These are phyloP conservation scores for Oryzias melastigma DNA, from an alignment of 2,113 vertebrate species.

Conservation along the genomic window DNA sequence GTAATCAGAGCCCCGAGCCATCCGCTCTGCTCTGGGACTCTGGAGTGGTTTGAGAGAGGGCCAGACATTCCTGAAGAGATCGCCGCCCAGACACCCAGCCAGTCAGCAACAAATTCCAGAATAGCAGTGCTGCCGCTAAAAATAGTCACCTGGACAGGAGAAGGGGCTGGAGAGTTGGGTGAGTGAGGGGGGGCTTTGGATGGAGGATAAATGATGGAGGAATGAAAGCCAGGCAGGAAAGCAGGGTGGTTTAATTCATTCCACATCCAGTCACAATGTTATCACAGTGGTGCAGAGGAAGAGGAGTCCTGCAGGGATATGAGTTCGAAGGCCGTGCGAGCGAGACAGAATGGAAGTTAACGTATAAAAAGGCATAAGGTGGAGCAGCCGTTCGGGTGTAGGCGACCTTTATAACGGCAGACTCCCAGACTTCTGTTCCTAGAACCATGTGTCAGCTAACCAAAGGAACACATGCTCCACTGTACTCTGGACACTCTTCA, in stretches of 20 bases:
- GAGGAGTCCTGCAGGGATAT: conserved; percentile 56
- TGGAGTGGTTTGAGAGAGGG: conserved; percentile 78
- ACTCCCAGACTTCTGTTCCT: conserved; percentile 57
- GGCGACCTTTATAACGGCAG: conserved; percentile 17
- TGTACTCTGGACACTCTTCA: conserved; percentile 56
- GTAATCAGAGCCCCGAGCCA: conserved; percentile 71
- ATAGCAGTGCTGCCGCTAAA: conserved; percentile 80
- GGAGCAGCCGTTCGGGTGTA: conserved; percentile 10
- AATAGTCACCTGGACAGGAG: conserved; percentile 78
- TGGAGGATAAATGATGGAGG: conserved; percentile 63
- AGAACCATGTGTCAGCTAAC: conserved; percentile 67
- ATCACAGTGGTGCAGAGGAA: conserved; percentile 65
- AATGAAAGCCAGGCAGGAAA: conserved; percentile 58
- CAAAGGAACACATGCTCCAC: conserved; percentile 59
- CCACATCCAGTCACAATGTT: conserved; percentile 73
- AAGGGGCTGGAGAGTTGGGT: conserved; percentile 48
- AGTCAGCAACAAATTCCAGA: conserved; percentile 82
- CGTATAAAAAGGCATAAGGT: conserved; percentile 23
- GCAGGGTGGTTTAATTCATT: conserved; percentile 63
- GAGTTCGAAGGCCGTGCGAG: conserved; percentile 38
- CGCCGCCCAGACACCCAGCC: conserved; percentile 76
- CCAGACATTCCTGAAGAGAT: conserved; percentile 82
- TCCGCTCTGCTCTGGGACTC: conserved; percentile 63
- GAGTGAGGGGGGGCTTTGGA: conserved; percentile 43
- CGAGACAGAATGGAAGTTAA: conserved; percentile 33